A percentile compares a stretch with the other conserved stretches of the same genome.
phyloP scores from a whole-genome alignment of 1,140 invertebrate genomes.

The Xylocopa sonorina region DNA sequence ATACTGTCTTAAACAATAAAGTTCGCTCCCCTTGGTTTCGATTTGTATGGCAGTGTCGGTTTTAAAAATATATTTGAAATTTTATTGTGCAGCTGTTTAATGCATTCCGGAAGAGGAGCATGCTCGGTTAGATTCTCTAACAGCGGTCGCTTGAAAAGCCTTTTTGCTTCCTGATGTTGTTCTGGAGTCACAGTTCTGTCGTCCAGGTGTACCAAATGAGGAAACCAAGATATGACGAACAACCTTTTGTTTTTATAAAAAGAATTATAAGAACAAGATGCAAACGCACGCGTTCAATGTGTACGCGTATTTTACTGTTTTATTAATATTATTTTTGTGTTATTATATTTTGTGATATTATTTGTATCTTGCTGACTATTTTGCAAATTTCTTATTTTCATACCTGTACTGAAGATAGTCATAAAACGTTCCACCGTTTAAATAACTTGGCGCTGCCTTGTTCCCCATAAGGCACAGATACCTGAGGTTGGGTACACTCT shows the following conservation, averaged over 20 bases:
- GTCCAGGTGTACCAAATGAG: slow-evolving; percentile 85
- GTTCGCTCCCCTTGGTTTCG: slow-evolving; percentile 62
- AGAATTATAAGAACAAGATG: background rate
- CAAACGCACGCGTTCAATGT: background rate
- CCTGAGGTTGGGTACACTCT: slow-evolving; percentile 86
- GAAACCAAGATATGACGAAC: slow-evolving; percentile 88
- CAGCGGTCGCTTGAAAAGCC: slow-evolving; percentile 84
- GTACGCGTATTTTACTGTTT: no score
- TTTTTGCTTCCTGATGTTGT: slow-evolving; percentile 84
- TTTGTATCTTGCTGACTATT: background rate
- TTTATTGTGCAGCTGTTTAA: slow-evolving; percentile 73
- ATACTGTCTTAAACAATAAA: slow-evolving; percentile 71
- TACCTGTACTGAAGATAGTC: slow-evolving; percentile 91
- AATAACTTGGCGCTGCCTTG: slow-evolving; percentile 87
- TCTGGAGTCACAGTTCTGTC: slow-evolving; percentile 85
- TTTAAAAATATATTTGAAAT: slow-evolving; percentile 69
- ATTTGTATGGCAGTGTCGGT: slow-evolving; percentile 55
- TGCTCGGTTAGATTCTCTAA: slow-evolving; percentile 78
- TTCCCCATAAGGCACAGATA: slow-evolving; percentile 91
- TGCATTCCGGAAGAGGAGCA: slow-evolving; percentile 69
- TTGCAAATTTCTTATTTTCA: slow-evolving; percentile 24
- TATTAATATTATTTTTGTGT: background rate
- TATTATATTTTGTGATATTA: background rate
- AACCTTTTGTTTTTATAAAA: slow-evolving; percentile 79
- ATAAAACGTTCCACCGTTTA: slow-evolving; percentile 88